Conservation (phyloP, 2,797 vertebrate genomes). For the Anniella stebbinsi region DNA sequence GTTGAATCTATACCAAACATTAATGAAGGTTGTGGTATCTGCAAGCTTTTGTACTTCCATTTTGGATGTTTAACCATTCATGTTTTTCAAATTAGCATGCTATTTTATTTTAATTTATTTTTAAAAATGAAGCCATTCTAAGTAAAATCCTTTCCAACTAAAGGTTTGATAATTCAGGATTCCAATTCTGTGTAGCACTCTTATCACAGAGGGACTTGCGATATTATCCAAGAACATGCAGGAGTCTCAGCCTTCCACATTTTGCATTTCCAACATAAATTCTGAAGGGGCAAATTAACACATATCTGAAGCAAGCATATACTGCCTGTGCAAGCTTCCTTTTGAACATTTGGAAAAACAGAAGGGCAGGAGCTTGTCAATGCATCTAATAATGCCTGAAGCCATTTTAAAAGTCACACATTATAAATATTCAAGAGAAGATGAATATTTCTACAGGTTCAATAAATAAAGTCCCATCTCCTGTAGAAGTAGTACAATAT, state of each 20-base stretch:
- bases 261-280: not conserved
- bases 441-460: not conserved
- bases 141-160: not conserved
- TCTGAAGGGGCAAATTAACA: not conserved
- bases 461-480: not conserved
- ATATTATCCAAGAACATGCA: not conserved
- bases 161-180: not conserved
- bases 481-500: not conserved
- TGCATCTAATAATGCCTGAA: not conserved
- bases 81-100: not conserved
- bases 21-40: not conserved
- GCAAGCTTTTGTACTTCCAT: slow-evolving; percentile 16
- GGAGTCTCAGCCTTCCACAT: not conserved
- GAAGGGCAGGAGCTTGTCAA: not conserved
- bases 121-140: not conserved
- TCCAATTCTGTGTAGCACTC: not conserved
- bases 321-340: not conserved
- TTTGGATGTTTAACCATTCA: slow-evolving; percentile 18
- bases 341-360: not conserved
- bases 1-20: not conserved
- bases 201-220: too few relatives aligned
- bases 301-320: not conserved
- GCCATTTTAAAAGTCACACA: not conserved
- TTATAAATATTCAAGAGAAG: not conserved
- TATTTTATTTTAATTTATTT: not conserved